Conservation (phyloP, 2,797 vertebrate species). For the Sebastolobus altivelis region DNA sequence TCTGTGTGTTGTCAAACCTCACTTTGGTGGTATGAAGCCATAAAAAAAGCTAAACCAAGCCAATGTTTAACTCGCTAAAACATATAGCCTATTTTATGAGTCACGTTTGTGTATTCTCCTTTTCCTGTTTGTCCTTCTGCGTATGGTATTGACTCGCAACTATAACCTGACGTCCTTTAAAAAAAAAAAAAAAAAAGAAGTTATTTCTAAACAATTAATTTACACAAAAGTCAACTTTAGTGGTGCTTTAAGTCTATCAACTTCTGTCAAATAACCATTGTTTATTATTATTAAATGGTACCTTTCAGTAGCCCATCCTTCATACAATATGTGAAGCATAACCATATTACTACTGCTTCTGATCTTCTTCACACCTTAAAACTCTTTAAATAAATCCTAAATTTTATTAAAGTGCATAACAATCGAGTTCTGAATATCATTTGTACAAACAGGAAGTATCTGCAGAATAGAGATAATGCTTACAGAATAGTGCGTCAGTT, state of each 20-base stretch:
- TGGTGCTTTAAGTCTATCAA: not conserved
- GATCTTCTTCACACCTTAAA: not conserved
- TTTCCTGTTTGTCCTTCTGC: not conserved
- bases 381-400: not conserved
- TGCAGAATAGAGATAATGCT: not conserved
- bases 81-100: not conserved
- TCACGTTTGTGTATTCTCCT: not conserved
- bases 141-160: not conserved
- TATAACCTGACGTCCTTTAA: not conserved
- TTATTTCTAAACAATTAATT: not conserved
- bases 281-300: not conserved
- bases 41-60: not conserved
- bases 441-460: conserved; percentile 18
- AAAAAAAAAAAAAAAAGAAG: not conserved
- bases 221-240: not conserved
- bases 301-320: not conserved
- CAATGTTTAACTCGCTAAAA: not conserved
- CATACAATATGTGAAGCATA: not conserved
- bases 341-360: not conserved
- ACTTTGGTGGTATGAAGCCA: not conserved
- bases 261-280: not conserved
- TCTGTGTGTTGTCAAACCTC: not conserved
- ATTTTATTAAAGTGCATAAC: conserved; percentile 50
- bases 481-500: not conserved
- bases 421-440: not conserved